Evolutionary conservation across 2,888 invertebrate genomes (phyloP).

Genomic region (Schizaphis graminum): DNA sequence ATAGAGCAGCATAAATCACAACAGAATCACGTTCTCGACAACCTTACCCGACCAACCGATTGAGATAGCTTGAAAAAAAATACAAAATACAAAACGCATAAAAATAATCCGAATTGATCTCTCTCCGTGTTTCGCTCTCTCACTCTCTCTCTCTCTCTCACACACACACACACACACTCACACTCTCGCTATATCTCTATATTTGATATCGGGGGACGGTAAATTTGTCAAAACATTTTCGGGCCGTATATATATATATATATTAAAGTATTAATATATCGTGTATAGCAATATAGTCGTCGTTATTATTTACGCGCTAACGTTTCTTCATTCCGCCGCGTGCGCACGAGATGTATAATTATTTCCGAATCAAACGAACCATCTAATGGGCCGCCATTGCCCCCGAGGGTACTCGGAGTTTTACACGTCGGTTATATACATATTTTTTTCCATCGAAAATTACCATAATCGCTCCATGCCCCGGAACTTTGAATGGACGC

Average conservation of each 20-base stretch:
- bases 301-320: constrained; percentile 28
- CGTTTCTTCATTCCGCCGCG: constrained; percentile 50
- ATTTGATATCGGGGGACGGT: not conserved
- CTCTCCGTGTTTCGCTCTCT: not conserved
- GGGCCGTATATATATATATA: not conserved
- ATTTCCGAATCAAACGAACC: constrained; percentile 57
- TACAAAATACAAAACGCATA: not conserved
- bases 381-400: constrained; percentile 56
- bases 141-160: not conserved
- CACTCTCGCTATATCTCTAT: not conserved
- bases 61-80: not conserved
- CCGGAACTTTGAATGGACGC: not conserved
- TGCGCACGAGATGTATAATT: constrained; percentile 50
- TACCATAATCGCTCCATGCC: constrained; percentile 39
- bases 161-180: not conserved
- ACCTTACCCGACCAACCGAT: not conserved
- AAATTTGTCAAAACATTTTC: constrained; percentile 26
- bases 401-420: not conserved
- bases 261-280: not conserved
- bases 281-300: not conserved
- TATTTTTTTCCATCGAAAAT: constrained; percentile 30
- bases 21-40: not conserved
- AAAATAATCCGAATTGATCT: not conserved
- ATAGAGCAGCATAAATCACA: constrained; percentile 7
- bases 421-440: not conserved